Percentiles rank a stretch among this genome's conserved stretches.
These are phyloP conservation scores for Chloromyia formosa DNA, from an alignment of 2,888 invertebrate species.

Conservation along the genomic window DNA sequence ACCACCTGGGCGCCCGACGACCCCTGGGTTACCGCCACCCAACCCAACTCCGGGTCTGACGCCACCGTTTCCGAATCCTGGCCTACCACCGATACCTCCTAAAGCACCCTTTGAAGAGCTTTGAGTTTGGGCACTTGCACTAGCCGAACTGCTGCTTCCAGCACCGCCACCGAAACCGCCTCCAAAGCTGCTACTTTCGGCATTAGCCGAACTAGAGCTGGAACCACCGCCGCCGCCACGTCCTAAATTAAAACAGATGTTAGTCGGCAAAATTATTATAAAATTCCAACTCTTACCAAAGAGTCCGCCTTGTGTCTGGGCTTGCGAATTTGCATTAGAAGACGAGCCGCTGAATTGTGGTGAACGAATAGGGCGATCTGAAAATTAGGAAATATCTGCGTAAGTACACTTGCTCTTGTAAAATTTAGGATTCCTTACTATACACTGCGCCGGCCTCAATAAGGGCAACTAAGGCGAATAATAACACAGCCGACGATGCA, in stretches of 20 bases:
- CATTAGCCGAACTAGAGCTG: conserved; percentile 12
- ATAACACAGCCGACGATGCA: background rate
- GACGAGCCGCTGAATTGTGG: background rate
- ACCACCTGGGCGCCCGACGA: background rate
- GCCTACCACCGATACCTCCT: background rate
- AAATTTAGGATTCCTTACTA: background rate
- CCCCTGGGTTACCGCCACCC: background rate
- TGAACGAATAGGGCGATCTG: background rate
- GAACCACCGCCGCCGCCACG: background rate
- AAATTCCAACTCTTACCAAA: background rate
- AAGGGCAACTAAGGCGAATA: background rate
- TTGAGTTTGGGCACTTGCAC: background rate
- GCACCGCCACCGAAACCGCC: conserved; percentile 8
- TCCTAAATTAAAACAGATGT: background rate
- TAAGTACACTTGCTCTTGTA: too few species aligned
- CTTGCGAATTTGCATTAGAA: background rate
- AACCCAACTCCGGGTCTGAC: background rate
- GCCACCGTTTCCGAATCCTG: background rate
- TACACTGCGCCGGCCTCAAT: conserved; percentile 2
- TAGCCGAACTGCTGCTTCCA: conserved; percentile 1
- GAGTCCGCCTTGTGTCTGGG: too few species aligned
- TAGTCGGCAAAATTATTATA: too few species aligned
- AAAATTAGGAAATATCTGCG: background rate
- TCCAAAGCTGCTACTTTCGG: background rate
- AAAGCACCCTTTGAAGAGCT: background rate